A percentile compares a stretch with the other conserved stretches of the same genome.
Conservation (phyloP, 2,888 invertebrate species). For the Rhorus exstirpatorius region DNA sequence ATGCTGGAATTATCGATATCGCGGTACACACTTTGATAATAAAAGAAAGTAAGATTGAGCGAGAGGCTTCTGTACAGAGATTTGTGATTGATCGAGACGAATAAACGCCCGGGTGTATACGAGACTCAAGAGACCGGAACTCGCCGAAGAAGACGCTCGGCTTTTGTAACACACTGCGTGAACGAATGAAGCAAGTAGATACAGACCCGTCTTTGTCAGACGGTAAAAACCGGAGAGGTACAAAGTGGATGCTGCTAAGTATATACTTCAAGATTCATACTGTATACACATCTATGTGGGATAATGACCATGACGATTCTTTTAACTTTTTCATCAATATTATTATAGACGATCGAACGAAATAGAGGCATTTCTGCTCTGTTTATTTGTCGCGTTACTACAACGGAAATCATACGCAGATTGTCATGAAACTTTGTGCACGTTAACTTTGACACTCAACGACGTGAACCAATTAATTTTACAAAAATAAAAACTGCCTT, state of each 20-base stretch:
- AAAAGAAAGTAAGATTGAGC: constrained; percentile 19
- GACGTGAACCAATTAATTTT: too few relatives aligned
- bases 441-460: too few relatives aligned
- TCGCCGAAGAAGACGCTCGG: not conserved
- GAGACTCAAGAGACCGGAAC: constrained; percentile 44
- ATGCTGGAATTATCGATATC: constrained; percentile 57
- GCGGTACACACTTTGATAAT: constrained; percentile 10
- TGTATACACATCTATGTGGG: not conserved
- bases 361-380: too few relatives aligned
- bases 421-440: too few relatives aligned
- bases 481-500: too few relatives aligned
- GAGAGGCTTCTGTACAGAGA: constrained; percentile 2
- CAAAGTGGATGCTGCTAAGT: not conserved
- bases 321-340: too few relatives aligned
- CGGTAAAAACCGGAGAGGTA: not conserved
- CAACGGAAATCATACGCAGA: too few relatives aligned
- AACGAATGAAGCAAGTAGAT: constrained; percentile 50
- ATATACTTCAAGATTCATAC: not conserved
- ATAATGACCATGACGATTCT: too few relatives aligned
- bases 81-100: constrained; percentile 11
- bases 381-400: too few relatives aligned
- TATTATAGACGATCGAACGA: too few relatives aligned
- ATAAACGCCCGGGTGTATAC: constrained; percentile 25
- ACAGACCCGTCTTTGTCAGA: constrained; percentile 54
- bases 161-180: constrained; percentile 10